Base-by-base conservation (phyloP, 2,113 vertebrate species). In the Xiphias gladius region DNA sequence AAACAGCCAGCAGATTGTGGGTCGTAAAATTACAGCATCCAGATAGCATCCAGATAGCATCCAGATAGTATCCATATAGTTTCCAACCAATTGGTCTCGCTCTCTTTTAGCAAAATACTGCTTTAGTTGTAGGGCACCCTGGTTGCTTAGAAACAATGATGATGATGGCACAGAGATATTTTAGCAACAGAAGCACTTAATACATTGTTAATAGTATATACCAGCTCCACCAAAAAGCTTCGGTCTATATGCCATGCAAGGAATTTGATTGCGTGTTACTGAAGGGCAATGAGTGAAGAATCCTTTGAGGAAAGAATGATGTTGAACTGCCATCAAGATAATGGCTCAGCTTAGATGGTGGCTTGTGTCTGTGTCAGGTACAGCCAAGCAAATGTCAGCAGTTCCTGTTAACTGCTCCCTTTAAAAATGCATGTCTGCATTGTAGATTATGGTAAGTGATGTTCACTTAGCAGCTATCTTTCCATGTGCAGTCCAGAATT, bases 131-230 rank as follows among this genome's bases (percentile, higher is more conserved):
- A 19, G 24, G 28, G 59, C 57, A 59, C 68, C 26, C 54, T 76
- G 26, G 81, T 87, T 87, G 80, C 77, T 79, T 54, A 52, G 76
- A 76, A 83, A 85, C 73, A 69, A 73, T 58, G 59, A 58, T 41
- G 65, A 70, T 48, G 65, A 74, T 59, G 76, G 62, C 48, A 68
- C 24, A 52, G 2, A 4, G 19, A 65, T 59, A 50, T 66, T 81
- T 75, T 26, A 62, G 43, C 70, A 80, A 79, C 4, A 37, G 54
- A 35, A 61, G 26, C 16, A 32, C 24, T 37, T 19, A 19, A 74
- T 58, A 28, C n/a, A 80, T 55, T 68, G 58, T 79, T 71, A 71
- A 77, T 43, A 14, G 1, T 11, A 30, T 24, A 14, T 17, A 32
- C 37, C 24, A 1, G 39, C 30, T 57, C 30, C 26, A 61, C 35